A percentile compares a stretch with the other conserved stretches of the same genome.
These are phyloP conservation scores for Busseola fusca DNA, from an alignment of 2,888 invertebrate genomes.

Conservation along the genomic window DNA sequence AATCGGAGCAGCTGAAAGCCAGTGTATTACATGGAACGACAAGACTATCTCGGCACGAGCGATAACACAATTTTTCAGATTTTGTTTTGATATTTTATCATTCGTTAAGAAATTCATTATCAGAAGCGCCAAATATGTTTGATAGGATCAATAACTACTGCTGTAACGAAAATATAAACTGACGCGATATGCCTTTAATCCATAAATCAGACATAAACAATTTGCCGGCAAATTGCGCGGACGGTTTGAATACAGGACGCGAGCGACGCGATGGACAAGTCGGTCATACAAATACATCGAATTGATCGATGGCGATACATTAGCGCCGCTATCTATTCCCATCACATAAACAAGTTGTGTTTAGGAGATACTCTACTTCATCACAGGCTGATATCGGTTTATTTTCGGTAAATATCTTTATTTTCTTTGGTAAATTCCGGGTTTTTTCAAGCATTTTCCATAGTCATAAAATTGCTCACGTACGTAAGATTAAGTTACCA, in stretches of 20 bases:
- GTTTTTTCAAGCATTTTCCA: background rate
- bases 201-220: conserved; percentile 49
- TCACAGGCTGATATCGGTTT: conserved; percentile 16
- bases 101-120: background rate
- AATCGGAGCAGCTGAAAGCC: background rate
- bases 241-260: conserved; percentile 45
- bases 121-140: background rate
- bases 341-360: conserved; percentile 48
- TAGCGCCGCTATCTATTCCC: conserved; percentile 52
- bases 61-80: background rate
- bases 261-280: conserved; percentile 43
- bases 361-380: conserved; percentile 28
- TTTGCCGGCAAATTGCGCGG: conserved; percentile 40
- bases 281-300: conserved; percentile 54
- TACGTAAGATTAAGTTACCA: background rate
- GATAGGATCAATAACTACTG: background rate
- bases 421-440: background rate
- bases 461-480: too few species aligned
- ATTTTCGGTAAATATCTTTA: background rate
- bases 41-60: background rate
- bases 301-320: conserved; percentile 64
- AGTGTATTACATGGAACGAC: background rate
- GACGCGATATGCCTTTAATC: conserved; percentile 27
- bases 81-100: background rate
- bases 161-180: conserved; percentile 12